phyloP scores from a whole-genome alignment of 2,888 invertebrate genomes.

The Alsophila aescularia region DNA sequence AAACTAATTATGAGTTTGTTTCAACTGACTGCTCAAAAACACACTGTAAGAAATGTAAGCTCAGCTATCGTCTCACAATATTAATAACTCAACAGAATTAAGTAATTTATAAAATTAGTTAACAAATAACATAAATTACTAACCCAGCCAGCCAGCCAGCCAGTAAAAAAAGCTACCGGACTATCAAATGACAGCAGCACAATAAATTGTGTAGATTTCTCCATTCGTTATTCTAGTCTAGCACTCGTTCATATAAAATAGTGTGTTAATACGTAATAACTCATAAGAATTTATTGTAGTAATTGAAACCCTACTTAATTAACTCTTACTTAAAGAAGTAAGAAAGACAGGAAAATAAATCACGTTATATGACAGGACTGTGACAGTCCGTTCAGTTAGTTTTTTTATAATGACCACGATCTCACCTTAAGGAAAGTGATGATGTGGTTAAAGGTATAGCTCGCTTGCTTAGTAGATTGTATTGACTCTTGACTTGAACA shows the following conservation, averaged over 20 bases:
- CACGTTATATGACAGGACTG: too few relatives aligned
- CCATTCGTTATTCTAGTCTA: background rate
- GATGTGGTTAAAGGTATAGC: too few relatives aligned
- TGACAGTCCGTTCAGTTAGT: too few relatives aligned
- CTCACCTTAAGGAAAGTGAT: too few relatives aligned
- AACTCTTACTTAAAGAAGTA: too few relatives aligned
- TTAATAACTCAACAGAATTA: slow-evolving; percentile 5
- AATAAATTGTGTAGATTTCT: background rate
- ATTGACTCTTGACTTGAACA: too few relatives aligned
- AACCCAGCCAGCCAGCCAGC: background rate
- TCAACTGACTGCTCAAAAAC: too few relatives aligned
- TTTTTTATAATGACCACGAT: too few relatives aligned
- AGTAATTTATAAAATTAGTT: background rate
- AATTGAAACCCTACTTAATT: background rate
- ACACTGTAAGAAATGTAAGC: background rate
- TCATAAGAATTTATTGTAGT: background rate
- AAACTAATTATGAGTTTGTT: too few relatives aligned
- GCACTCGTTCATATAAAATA: background rate
- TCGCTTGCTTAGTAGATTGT: too few relatives aligned
- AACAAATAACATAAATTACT: background rate
- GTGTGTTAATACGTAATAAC: background rate
- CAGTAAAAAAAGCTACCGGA: slow-evolving; percentile 3
- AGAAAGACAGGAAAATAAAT: too few relatives aligned
- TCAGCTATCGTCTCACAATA: background rate
- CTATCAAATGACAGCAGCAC: background rate